Percentiles rank a stretch among this genome's conserved stretches.
phyloP scores from a whole-genome alignment of 2,113 vertebrate species.

The Mesocricetus auratus region DNA sequence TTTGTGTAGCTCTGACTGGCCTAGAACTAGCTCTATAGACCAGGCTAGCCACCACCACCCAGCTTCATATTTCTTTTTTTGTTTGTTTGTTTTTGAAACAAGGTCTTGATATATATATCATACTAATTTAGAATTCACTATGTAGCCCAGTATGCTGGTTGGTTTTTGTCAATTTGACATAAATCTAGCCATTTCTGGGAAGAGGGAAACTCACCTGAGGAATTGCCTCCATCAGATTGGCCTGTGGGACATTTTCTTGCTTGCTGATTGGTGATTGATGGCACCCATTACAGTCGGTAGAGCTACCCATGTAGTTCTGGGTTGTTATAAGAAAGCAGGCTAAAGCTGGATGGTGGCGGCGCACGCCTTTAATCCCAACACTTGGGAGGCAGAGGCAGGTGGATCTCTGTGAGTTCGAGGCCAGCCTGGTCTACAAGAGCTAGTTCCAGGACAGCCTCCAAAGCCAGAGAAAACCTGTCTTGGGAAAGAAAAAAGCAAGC shows the following conservation, averaged over 20 bases:
- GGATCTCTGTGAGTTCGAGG: too few relatives aligned
- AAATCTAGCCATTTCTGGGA: background rate
- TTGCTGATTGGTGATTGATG: background rate
- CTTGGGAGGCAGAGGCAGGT: too few relatives aligned
- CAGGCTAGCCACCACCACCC: background rate
- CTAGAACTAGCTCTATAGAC: background rate
- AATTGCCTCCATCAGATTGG: background rate
- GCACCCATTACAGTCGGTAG: background rate
- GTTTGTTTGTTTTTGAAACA: background rate
- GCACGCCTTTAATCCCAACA: too few relatives aligned
- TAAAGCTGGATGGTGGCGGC: too few relatives aligned
- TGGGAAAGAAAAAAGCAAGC: too few relatives aligned
- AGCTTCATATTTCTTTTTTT: background rate
- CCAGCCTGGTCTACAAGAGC: too few relatives aligned
- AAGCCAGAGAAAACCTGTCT: too few relatives aligned
- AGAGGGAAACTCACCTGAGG: background rate
- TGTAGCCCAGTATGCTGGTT: background rate
- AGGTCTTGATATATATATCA: background rate
- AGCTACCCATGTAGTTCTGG: too few relatives aligned
- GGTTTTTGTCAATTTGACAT: background rate
- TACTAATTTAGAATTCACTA: background rate
- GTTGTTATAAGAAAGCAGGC: background rate
- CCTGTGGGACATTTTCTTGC: background rate
- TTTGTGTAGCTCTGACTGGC: too few relatives aligned
- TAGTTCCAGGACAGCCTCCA: too few relatives aligned